These are phyloP conservation scores for Quadroppia sp. DNA, from an alignment of 2,888 invertebrate species.

Conservation along the genomic window DNA sequence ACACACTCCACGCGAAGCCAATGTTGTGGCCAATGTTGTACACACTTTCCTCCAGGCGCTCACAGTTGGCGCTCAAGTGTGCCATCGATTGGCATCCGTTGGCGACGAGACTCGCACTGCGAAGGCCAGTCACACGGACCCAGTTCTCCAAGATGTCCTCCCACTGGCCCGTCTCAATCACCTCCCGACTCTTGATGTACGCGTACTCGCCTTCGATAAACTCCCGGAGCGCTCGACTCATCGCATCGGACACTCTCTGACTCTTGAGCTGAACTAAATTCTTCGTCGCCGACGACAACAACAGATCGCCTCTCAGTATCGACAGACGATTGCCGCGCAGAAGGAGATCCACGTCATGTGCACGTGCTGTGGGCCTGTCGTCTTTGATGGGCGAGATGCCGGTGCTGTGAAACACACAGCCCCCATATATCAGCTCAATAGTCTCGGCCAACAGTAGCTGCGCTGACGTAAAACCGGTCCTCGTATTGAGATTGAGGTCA, in stretches of 20 bases:
- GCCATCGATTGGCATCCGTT: constrained; percentile 27
- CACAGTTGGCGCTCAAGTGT: background rate
- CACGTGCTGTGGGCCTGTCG: too few species aligned
- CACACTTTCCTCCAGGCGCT: background rate
- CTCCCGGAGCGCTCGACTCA: background rate
- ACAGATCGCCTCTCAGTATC: constrained; percentile 34
- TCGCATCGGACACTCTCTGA: background rate
- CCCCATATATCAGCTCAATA: constrained; percentile 13
- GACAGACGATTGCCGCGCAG: constrained; percentile 32
- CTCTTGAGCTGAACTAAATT: constrained; percentile 10
- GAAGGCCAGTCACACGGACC: background rate
- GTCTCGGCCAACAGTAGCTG: constrained; percentile 17
- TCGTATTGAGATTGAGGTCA: background rate
- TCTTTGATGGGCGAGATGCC: background rate
- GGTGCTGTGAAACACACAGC: constrained; percentile 4
- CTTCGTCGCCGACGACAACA: constrained; percentile 26
- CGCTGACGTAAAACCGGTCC: background rate
- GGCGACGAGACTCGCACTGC: background rate
- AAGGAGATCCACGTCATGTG: background rate
- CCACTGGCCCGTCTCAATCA: background rate
- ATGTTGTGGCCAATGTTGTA: constrained; percentile 3
- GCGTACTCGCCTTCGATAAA: constrained; percentile 11
- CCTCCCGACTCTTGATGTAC: background rate
- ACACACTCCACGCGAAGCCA: background rate
- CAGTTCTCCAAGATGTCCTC: background rate